Evolutionary conservation across 2,797 vertebrate genomes (phyloP).

Genomic region (Amblyraja radiata): DNA sequence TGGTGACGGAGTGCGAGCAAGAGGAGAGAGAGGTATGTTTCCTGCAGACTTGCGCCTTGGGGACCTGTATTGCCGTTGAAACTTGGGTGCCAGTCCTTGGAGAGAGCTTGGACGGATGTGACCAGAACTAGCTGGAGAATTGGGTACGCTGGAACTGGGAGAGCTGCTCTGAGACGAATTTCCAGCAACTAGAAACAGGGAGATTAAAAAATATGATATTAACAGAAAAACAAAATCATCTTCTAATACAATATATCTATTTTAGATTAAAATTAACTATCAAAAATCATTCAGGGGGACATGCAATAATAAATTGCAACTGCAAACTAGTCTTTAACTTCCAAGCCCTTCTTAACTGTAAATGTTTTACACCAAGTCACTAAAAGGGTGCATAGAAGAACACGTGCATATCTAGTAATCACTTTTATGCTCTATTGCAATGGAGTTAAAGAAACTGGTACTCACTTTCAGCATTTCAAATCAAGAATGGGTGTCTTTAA

Average conservation of each 20-base stretch:
- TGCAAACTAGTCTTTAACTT: not conserved
- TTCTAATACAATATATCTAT: not conserved
- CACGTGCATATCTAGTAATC: not conserved
- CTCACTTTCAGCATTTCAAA: not conserved
- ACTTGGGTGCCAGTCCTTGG: slow-evolving; percentile 86
- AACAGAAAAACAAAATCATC: not conserved
- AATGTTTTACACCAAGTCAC: not conserved
- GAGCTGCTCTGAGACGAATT: slow-evolving; percentile 96
- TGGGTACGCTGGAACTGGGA: slow-evolving; percentile 88
- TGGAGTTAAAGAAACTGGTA: not conserved
- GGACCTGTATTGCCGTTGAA: slow-evolving; percentile 90
- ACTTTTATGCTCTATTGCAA: not conserved
- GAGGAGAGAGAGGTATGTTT: slow-evolving; percentile 87
- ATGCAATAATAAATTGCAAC: not conserved
- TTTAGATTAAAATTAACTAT: slow-evolving; percentile 23
- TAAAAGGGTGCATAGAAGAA: not conserved
- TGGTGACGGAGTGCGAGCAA: slow-evolving; percentile 90
- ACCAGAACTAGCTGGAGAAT: slow-evolving; percentile 87
- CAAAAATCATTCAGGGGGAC: not conserved
- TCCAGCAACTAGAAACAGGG: slow-evolving; percentile 64
- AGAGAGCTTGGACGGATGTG: slow-evolving; percentile 91
- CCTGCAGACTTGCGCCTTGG: slow-evolving; percentile 89
- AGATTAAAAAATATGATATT: not conserved
- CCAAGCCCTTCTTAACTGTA: not conserved
- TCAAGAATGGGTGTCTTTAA: not conserved